Evolutionary conservation across 2,113 vertebrate genomes (phyloP).

Genomic region (Otocyon megalotis): DNA sequence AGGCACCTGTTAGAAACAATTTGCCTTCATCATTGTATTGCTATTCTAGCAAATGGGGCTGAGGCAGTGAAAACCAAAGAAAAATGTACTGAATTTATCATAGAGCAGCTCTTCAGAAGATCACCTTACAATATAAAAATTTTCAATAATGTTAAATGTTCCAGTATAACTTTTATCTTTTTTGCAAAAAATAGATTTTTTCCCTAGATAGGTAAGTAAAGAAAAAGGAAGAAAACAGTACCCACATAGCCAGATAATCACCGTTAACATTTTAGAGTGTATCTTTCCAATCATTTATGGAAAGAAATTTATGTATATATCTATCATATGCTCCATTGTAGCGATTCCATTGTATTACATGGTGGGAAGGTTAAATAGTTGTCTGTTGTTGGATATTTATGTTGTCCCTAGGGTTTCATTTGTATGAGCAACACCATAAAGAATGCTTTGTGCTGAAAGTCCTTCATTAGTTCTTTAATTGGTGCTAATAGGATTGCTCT

Average conservation of each 20-base stretch:
- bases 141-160: background rate
- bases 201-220: background rate
- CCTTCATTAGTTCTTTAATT: conserved; percentile 32
- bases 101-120: background rate
- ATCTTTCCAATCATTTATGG: background rate
- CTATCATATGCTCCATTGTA: background rate
- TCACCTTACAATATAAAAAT: background rate
- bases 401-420: background rate
- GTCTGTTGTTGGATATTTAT: background rate
- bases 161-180: background rate
- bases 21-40: background rate
- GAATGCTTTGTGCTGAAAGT: conserved; percentile 40
- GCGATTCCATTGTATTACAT: background rate
- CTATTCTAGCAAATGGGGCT: background rate
- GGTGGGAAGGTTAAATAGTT: conserved; percentile 21
- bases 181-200: background rate
- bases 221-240: background rate
- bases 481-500: conserved; percentile 12
- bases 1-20: background rate
- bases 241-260: background rate
- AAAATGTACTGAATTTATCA: background rate
- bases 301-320: background rate
- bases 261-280: background rate
- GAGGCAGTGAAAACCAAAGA: background rate
- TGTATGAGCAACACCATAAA: conserved; percentile 6